Conservation (phyloP, 2,797 vertebrate species). For the Holocentrus rufus region DNA sequence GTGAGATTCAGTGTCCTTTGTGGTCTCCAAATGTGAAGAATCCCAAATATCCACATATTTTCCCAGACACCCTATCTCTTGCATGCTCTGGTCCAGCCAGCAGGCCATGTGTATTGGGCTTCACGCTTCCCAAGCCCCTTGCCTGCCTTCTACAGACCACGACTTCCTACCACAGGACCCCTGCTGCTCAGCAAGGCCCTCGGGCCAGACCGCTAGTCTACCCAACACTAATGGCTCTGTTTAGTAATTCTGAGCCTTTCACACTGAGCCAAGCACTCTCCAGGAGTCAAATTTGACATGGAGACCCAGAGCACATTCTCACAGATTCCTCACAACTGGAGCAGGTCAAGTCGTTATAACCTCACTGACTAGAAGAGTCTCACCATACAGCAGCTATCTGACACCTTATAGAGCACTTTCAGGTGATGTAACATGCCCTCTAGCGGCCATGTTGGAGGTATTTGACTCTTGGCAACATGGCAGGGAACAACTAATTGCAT, state of each 20-base stretch:
- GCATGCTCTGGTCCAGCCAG: slow-evolving; percentile 52
- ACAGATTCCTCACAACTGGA: slow-evolving; percentile 52
- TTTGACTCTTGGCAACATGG: background rate
- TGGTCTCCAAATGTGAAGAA: slow-evolving; percentile 65
- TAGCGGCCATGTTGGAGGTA: background rate
- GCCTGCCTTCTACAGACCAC: slow-evolving; percentile 65
- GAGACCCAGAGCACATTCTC: slow-evolving; percentile 58
- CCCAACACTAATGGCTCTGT: slow-evolving; percentile 68
- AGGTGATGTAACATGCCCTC: slow-evolving; percentile 11
- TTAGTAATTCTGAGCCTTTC: slow-evolving; percentile 63
- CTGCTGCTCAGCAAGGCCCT: slow-evolving; percentile 55
- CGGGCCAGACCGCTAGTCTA: slow-evolving; percentile 63
- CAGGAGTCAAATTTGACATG: slow-evolving; percentile 63
- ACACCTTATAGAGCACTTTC: slow-evolving; percentile 20
- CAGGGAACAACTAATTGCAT: too few relatives aligned
- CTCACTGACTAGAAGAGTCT: slow-evolving; percentile 17
- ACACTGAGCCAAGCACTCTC: slow-evolving; percentile 58
- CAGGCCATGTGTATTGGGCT: slow-evolving; percentile 69
- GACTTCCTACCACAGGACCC: slow-evolving; percentile 77
- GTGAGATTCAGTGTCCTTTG: slow-evolving; percentile 60
- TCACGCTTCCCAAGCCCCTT: slow-evolving; percentile 68
- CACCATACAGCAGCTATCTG: slow-evolving; percentile 19
- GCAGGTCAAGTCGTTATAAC: slow-evolving; percentile 39
- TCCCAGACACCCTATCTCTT: slow-evolving; percentile 71
- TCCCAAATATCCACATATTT: slow-evolving; percentile 72